Evolutionary conservation across 2,797 vertebrate genomes (phyloP).

Genomic region (Choloepus didactylus): DNA sequence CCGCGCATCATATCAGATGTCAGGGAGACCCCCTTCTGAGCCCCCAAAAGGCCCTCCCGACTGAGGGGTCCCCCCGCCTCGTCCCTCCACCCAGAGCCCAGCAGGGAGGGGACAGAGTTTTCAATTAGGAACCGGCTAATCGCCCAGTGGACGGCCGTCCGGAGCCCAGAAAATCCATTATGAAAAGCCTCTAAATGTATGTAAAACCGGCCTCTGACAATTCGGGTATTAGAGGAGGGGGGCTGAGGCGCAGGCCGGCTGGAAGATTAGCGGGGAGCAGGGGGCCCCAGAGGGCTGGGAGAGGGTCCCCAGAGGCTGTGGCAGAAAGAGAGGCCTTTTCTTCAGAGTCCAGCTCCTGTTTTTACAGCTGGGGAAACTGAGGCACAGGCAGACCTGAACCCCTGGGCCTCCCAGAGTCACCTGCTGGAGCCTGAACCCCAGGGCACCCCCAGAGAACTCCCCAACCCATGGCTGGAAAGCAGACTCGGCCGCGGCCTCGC

Average conservation of each 20-base stretch:
- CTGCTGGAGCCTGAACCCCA: too few species aligned
- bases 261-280: background rate
- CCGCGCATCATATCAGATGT: too few species aligned
- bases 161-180: conserved; percentile 75
- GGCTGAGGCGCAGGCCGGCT: conserved; percentile 50
- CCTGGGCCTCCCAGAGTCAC: background rate
- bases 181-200: conserved; percentile 81
- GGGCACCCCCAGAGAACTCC: background rate
- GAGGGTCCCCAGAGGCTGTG: background rate
- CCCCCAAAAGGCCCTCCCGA: rapidly evolving
- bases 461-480: too few species aligned
- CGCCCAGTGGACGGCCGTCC: conserved; percentile 58
- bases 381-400: background rate
- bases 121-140: conserved; percentile 77
- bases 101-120: background rate
- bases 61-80: background rate
- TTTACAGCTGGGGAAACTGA: conserved; percentile 32
- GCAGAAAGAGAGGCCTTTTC: background rate
- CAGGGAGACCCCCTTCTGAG: background rate
- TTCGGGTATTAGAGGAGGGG: conserved; percentile 76
- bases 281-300: background rate
- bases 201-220: conserved; percentile 76
- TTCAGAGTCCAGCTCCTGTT: background rate
- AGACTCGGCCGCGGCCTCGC: too few species aligned
- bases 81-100: background rate